phyloP scores from a whole-genome alignment of 1,140 invertebrate genomes.

The Aphelenchoides fujianensis region DNA sequence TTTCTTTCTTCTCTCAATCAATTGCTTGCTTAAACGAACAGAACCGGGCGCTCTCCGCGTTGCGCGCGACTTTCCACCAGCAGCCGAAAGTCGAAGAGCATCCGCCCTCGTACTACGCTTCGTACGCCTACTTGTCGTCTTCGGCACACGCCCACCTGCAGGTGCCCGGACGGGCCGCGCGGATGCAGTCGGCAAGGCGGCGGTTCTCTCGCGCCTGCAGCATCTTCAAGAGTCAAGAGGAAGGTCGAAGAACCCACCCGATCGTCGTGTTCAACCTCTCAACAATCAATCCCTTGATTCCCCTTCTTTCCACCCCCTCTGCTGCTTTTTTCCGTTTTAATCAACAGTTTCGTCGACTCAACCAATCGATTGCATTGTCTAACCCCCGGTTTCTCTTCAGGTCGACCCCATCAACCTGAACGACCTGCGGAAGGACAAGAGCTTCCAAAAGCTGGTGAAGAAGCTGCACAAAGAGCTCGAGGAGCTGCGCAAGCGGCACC shows the following conservation, averaged over 20 bases:
- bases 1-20: not conserved
- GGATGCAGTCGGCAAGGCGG: conserved; percentile 10
- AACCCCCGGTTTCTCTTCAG: conserved; percentile 32
- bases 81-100: not conserved
- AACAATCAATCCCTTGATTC: conserved; percentile 21
- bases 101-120: not conserved
- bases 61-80: conserved; percentile 10
- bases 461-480: conserved; percentile 95
- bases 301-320: conserved; percentile 8
- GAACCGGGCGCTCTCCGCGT: not conserved
- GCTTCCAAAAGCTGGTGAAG: conserved; percentile 85
- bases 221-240: no score
- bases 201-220: conserved; percentile 15
- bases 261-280: not conserved
- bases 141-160: not conserved
- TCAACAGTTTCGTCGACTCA: not conserved
- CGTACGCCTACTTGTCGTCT: conserved; percentile 5
- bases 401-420: conserved; percentile 90
- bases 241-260: no score
- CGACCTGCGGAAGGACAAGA: conserved; percentile 82
- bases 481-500: conserved; percentile 81
- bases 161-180: not conserved
- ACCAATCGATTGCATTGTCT: conserved; percentile 2
- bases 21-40: not conserved
- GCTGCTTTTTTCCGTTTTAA: conserved; percentile 4